Evolutionary conservation across 2,797 vertebrate genomes (phyloP), one percentile per base, ranked within the genome.

Genomic region (Melanogrammus aeglefinus): DNA sequence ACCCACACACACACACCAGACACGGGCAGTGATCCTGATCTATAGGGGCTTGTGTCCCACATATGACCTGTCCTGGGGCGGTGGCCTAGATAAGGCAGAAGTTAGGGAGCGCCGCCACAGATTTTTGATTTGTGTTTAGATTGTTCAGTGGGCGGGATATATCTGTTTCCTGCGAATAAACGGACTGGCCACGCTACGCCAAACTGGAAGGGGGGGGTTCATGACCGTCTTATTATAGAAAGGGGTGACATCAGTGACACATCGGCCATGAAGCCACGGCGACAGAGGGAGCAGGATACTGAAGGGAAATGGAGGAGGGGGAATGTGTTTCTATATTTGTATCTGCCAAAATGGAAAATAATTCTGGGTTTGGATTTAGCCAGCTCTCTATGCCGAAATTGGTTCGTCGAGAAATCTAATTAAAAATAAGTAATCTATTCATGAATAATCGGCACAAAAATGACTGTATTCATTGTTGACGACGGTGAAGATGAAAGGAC

Each of bases 111-210:
- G 77, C 78, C 80, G 79, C 83, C 6, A 0, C 3, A 51, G 76
- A 74, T 75, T 78, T 78, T 79, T 76, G 81, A 80, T 72, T 77
- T 38, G 83, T 33, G 13, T 27, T 75, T 78, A 69, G 63, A 69
- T 69, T 69, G 63, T 27, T 27, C 63, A 27, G 24, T 69, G 63
- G 63, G 24, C n/a, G 63, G 63, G 63, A 12, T 24, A 4, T 27
- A 12, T 27, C n/a, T 27, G 63, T 27, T 69, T 69, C 63, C 63
- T 69, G 57, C 7, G 57, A 63, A 63, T n/a, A 63, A 24, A 63
- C 57, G 21, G 57, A 63, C 21, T 4, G 63, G 63, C n/a, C 63
- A 12, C 3, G 3, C 6, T 9, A 69, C 24, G 57, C n/a, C 57
- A 24, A 21, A 24, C 21, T 24, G 57, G 57, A 21, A 57, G 47